Evolutionary conservation across 2,797 vertebrate genomes (phyloP), one percentile per base, ranked within the genome.

Genomic region (Sebastolobus altivelis): DNA sequence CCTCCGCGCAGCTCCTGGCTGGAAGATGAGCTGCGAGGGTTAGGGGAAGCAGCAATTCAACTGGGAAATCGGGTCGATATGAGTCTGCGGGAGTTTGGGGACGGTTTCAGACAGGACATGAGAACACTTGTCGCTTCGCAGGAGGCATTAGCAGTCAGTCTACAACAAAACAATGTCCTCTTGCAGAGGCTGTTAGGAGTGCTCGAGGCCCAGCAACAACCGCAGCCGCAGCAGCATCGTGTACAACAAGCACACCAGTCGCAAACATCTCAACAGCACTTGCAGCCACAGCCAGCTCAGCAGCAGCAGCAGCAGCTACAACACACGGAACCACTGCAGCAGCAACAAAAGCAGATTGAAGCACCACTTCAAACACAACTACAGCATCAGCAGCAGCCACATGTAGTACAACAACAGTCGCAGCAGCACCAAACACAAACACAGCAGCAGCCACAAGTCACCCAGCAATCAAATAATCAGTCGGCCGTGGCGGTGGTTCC

Each of bases 81-180:
- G 79, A 96, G 95, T 81, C 82, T 96, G 71, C 89, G 81, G 65
- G 96, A 96, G 72, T 97, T 96, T 56, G 94, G 95, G 2, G 96
- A 97, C 38, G 90, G 95, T 77, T 96, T 97, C 81, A 85, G 95
- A 35, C 92, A 91, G 37, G 96, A 96, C 88, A 95, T 96, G 92
- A 94, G 92, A 75, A 95, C 95, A 70, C 95, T 97, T 29, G 95
- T 96, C 8, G 88, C 95, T 73, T 97, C 96, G 1, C 96, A 97
- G 62, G 96, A 97, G 87, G 89, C 95, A 11, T 89, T 97, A 73
- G 95, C 95, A 37, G 79, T 93, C 80, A 96, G 96, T 87, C 87
- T 97, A 10, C 95, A 96, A 87, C 96, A 97, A 87, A 97, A 97
- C 91, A 97, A 97, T 73, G 87, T 96, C 65, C 95, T 97, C 20